These are phyloP conservation scores for Leptocoma aspasia DNA, from an alignment of 2,113 vertebrate species.

Conservation along the genomic window DNA sequence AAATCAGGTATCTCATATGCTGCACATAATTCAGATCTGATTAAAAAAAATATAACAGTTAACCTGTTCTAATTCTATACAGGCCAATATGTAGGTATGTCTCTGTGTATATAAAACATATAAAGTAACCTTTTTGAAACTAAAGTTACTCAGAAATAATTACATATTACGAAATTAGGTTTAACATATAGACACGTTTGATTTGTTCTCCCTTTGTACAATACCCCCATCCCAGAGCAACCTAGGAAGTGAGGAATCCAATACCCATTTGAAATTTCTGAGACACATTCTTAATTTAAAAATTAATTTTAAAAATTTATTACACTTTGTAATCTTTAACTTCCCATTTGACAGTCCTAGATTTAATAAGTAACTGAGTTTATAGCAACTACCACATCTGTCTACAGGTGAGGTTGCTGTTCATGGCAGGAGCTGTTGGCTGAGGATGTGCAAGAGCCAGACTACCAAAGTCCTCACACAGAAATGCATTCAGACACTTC, in stretches of 20 bases:
- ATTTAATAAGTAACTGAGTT: neutral
- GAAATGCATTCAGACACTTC: neutral
- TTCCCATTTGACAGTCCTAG: neutral
- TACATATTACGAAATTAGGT: neutral
- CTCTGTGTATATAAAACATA: neutral
- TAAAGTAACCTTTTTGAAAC: neutral
- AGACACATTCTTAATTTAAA: neutral
- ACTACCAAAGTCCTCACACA: accelerated
- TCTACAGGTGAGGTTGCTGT: neutral
- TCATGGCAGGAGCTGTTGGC: neutral
- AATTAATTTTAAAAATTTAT: neutral
- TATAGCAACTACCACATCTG: neutral
- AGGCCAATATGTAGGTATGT: neutral
- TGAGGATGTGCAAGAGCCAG: neutral
- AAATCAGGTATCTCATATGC: neutral
- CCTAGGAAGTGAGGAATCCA: neutral
- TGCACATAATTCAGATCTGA: neutral
- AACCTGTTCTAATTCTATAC: neutral
- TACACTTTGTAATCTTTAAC: neutral
- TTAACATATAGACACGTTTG: neutral
- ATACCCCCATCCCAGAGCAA: neutral
- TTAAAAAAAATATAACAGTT: neutral
- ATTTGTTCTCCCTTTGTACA: neutral
- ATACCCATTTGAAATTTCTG: neutral
- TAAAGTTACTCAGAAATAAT: neutral